These are phyloP conservation scores for Panonychus citri DNA, from an alignment of 1,140 invertebrate genomes.

Conservation along the genomic window DNA sequence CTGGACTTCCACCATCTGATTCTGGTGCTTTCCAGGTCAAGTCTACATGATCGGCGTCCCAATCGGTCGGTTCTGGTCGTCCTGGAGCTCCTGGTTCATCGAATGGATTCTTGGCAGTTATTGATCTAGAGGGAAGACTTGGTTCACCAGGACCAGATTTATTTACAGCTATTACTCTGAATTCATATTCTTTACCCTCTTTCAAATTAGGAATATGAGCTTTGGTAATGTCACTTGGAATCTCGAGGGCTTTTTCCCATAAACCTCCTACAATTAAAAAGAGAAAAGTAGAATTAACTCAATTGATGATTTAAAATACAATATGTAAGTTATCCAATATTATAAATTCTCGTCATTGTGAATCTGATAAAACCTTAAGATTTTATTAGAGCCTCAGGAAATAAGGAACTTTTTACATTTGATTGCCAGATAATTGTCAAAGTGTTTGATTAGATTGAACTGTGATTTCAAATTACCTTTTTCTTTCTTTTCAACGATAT, in stretches of 20 bases:
- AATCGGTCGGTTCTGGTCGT: slow-evolving; percentile 28
- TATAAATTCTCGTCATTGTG: no score
- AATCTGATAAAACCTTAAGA: no score
- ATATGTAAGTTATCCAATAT: no score
- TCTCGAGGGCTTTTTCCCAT: slow-evolving; percentile 1
- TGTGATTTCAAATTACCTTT: slow-evolving; percentile 30
- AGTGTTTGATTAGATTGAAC: no score
- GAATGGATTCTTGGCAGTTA: slow-evolving; percentile 81
- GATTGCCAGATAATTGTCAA: no score
- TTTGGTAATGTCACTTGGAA: neutral
- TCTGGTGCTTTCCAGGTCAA: slow-evolving; percentile 78
- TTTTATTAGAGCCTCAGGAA: no score
- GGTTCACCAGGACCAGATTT: slow-evolving; percentile 77
- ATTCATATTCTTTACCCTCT: slow-evolving; percentile 73
- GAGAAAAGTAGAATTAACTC: slow-evolving; percentile 28
- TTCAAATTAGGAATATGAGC: slow-evolving; percentile 50
- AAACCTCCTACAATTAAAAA: neutral
- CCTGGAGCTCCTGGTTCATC: slow-evolving; percentile 34
- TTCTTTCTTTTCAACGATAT: slow-evolving; percentile 35
- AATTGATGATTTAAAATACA: no score
- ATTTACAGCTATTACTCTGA: slow-evolving; percentile 72
- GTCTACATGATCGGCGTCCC: neutral
- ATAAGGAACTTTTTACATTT: no score
- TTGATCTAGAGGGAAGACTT: slow-evolving; percentile 69
- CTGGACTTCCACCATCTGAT: slow-evolving; percentile 75